Evolutionary conservation across 2,888 invertebrate species (phyloP), one percentile per base, ranked within the genome.

Genomic region (Melipona bicolor): DNA sequence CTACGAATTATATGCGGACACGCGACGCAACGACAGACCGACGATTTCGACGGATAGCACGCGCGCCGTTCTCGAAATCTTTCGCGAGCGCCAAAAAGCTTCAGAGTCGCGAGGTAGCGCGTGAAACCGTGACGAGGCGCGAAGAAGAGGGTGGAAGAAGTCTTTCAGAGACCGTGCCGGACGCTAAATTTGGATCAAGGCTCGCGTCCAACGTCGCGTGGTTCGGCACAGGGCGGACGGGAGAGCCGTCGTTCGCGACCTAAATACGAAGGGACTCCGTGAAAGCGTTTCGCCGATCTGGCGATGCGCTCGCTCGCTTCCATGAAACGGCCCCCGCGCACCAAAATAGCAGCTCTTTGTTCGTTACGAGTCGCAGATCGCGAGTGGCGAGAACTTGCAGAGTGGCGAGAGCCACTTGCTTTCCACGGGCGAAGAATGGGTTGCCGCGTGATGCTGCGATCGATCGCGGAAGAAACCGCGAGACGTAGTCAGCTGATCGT

Each of bases 301-400:
- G 59, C 67, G 54, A 54, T 59, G 81, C 85, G 86, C 91, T 32
- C 32, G 32, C 90, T 88, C 90, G 77, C 78, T 91, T 90, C 91
- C 91, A 91, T 90, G 90, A 85, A 91, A 84, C 82, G 65, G 52
- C 72, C 11, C 4, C 81, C 64, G 54, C 74, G 59, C 81, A 85
- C 87, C 69, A 85, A 91, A 91, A 91, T 91, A 91, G 91, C 85
- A 81, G 70, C 74, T 84, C 91, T 91, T 91, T 91, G 90, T 91
- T 86, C 90, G 83, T 32, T 52, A 75, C 43, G 70, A 82, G 43
- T 9, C 43, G 9, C 32, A 17, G 17, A 21, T n/a, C 17, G 68
- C 27, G 24, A 32, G 24, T 43, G n/a, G n/a, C n/a, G 80, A 32
- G 59, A 59, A 65, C 62, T 52, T 27, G 67, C 27, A 68, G 50